Percentiles rank a stretch among this genome's conserved stretches.
These are phyloP conservation scores for Gallinago media DNA, from an alignment of 2,113 vertebrate genomes.

Conservation along the genomic window DNA sequence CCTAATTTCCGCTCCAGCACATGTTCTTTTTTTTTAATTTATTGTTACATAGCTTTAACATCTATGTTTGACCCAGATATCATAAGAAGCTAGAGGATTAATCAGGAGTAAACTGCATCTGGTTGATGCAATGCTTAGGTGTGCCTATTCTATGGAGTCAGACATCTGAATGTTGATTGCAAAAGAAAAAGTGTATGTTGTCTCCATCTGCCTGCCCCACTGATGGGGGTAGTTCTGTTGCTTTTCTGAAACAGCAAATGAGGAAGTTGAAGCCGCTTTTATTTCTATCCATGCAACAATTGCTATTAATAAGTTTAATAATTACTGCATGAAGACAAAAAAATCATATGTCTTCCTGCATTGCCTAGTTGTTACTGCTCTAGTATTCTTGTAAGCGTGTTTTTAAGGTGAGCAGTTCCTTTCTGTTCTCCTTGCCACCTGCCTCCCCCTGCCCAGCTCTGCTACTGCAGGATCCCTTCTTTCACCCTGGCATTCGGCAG, in stretches of 20 bases:
- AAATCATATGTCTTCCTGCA: not conserved
- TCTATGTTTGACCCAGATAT: slow-evolving; percentile 15
- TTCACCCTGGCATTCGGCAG: not conserved
- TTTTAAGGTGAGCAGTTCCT: not conserved
- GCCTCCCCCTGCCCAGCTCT: not conserved
- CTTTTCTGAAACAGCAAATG: not conserved
- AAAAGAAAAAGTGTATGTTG: not conserved
- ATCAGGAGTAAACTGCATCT: slow-evolving; percentile 5
- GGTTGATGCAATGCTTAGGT: not conserved
- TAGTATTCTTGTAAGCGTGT: not conserved
- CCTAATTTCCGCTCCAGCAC: not conserved
- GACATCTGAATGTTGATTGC: not conserved
- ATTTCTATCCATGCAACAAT: not conserved
- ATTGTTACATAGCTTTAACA: not conserved
- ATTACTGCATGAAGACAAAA: not conserved
- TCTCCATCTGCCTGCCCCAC: not conserved
- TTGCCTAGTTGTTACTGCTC: not conserved
- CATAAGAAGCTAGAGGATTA: slow-evolving; percentile 15
- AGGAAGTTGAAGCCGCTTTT: not conserved
- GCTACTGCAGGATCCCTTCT: not conserved
- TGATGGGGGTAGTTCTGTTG: not conserved
- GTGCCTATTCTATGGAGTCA: not conserved
- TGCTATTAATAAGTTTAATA: not conserved
- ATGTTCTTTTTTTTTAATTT: not conserved
- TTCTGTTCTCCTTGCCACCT: not conserved